Evolutionary conservation across 2,113 vertebrate species (phyloP).

Genomic region (Gobio gobio): DNA sequence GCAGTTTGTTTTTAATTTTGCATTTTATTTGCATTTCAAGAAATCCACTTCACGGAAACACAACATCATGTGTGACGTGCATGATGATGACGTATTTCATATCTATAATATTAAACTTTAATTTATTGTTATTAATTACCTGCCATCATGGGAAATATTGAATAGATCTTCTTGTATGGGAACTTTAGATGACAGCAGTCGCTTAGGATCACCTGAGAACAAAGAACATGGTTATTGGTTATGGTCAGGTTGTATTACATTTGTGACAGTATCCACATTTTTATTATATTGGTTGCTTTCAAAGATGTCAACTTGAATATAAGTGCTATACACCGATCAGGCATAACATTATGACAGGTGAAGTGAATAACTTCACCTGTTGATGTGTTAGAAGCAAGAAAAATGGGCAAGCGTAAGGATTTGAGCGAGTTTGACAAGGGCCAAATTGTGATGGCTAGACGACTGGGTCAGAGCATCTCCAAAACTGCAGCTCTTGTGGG

Average conservation of each 20-base stretch:
- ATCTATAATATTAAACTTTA: background rate
- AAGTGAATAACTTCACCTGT: too few relatives aligned
- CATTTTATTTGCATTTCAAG: background rate
- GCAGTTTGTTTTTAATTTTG: background rate
- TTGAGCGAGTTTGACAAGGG: too few relatives aligned
- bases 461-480: too few relatives aligned
- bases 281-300: background rate
- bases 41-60: background rate
- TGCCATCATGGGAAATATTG: slow-evolving; percentile 69
- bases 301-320: background rate
- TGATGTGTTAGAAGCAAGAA: too few relatives aligned
- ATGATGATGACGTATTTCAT: background rate
- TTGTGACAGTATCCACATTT: background rate
- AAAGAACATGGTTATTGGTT: background rate
- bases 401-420: too few relatives aligned
- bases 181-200: background rate
- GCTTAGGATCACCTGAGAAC: slow-evolving; percentile 10
- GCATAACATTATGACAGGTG: too few relatives aligned
- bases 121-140: slow-evolving; percentile 61
- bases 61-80: background rate
- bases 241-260: background rate
- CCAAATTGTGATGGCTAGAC: too few relatives aligned
- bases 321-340: background rate
- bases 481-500: too few relatives aligned
- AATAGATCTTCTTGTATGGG: background rate